Evolutionary conservation across 2,113 vertebrate species (phyloP).

Genomic region (Eulemur macaco): DNA sequence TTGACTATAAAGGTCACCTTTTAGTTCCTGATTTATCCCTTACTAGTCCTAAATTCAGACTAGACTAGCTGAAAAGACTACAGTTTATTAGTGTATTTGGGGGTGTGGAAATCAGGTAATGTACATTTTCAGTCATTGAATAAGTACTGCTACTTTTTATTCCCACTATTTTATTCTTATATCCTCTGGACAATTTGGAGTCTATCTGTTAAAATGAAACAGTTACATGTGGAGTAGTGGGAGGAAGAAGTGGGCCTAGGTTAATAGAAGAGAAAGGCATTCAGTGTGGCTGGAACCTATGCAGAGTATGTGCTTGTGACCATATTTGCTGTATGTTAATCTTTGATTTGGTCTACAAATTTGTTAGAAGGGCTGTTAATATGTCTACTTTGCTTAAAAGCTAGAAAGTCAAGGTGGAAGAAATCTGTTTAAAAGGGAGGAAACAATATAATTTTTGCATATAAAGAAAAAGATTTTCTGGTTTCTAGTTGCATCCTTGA

Average conservation of each 20-base stretch:
- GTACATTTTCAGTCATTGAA: conserved; percentile 12
- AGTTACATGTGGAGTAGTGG: background rate
- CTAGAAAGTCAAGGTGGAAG: conserved; percentile 8
- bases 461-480: background rate
- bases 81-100: background rate
- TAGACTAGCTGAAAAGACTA: background rate
- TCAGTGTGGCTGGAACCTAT: background rate
- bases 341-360: conserved; percentile 3
- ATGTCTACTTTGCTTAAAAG: conserved; percentile 31
- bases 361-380: background rate
- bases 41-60: conserved; percentile 34
- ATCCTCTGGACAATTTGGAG: conserved; percentile 12
- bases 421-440: background rate
- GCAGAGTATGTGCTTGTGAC: background rate
- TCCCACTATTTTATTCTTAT: background rate
- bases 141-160: conserved; percentile 18
- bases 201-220: conserved; percentile 1
- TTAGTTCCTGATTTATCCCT: background rate
- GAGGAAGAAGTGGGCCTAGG: background rate
- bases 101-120: background rate
- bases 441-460: background rate
- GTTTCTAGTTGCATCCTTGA: conserved; percentile 5
- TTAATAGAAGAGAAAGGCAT: background rate
- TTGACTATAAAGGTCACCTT: conserved; percentile 10
- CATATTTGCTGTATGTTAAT: conserved; percentile 29